Base-by-base conservation (phyloP, 1,140 invertebrate genomes). In the Brachionus manjavacas region DNA sequence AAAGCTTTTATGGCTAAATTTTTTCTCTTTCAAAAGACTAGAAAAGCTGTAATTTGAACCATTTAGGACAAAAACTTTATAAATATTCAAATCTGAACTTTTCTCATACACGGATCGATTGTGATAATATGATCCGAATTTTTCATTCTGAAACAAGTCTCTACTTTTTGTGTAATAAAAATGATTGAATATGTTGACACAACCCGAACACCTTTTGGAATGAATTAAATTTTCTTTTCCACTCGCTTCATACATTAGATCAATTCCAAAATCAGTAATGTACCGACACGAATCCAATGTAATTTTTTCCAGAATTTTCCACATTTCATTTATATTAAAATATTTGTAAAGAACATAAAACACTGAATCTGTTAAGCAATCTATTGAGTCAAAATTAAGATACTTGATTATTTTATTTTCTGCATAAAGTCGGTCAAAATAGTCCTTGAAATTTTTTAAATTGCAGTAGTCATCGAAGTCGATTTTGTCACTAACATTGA, bases 241-340 rank as follows among this genome's bases (percentile, higher is more conserved):
- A 14, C 41, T 76, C 11, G 41, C 72, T 1, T 46, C 23, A 46
- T 49, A 12, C 20, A 76, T 23, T 49, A 76, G 41, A 12, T 49
- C 41, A 76, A 76, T 76, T 12, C 72, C 72, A 76, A 76, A 76
- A 76, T 76, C 72, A 28, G 72, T 76, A 12, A 76, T 28, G 12
- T 23, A 76, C 0, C 72, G 8, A 28, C 72, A 76, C 4, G 72
- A 76, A 14, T 76, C 72, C 20, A 76, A n/a, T 25, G 41, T 76
- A 3, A 76, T 25, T n/a, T 23, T 16, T 0, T 76, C 43, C 41
- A 76, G 31, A 76, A 49, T 76, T 25, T 14, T 25, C 72, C 72
- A 76, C 41, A 76, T 49, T 8, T 49, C 72, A 28, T 23, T 9
- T 0, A 49, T 14, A n/a, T 46, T 28, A 49, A 76, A 76, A n/a